Percentiles rank a stretch among this genome's conserved stretches.
These are phyloP conservation scores for Beroe ovata DNA, from an alignment of 37 sponge, comb jelly and placozoan genomes.

Conservation along the genomic window DNA sequence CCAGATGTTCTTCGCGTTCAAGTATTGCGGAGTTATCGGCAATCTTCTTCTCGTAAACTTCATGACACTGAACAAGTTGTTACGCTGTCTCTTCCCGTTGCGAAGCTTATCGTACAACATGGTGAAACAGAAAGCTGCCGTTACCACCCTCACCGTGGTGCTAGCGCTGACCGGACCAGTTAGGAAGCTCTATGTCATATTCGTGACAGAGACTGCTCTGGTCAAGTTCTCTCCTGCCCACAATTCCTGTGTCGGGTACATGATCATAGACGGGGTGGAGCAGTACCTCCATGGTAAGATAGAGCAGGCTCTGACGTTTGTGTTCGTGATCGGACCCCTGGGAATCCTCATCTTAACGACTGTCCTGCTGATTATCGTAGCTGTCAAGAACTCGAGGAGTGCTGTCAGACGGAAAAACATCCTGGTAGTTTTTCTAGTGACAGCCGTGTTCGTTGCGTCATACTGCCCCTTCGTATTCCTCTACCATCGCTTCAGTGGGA, in stretches of 20 bases:
- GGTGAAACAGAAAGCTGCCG: background rate
- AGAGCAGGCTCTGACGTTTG: background rate
- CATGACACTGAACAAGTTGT: background rate
- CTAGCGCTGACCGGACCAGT: background rate
- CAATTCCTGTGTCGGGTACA: background rate
- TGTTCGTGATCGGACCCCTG: background rate
- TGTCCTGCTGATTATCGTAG: background rate
- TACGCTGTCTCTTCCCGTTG: background rate
- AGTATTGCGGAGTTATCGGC: background rate
- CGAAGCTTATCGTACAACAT: background rate
- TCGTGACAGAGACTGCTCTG: background rate
- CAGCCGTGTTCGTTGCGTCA: background rate
- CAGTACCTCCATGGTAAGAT: background rate
- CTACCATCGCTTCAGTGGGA: too few species aligned
- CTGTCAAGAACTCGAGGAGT: background rate
- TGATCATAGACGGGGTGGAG: background rate
- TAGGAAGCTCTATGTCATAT: background rate
- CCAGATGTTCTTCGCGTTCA: background rate
- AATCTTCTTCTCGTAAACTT: background rate
- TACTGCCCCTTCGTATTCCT: background rate
- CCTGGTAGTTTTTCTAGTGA: background rate
- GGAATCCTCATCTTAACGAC: background rate
- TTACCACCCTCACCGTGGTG: background rate
- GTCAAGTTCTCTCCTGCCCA: background rate
- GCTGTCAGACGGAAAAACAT: background rate